Base-by-base conservation (phyloP, 1,140 invertebrate genomes). In the Hesperophylax magnus region DNA sequence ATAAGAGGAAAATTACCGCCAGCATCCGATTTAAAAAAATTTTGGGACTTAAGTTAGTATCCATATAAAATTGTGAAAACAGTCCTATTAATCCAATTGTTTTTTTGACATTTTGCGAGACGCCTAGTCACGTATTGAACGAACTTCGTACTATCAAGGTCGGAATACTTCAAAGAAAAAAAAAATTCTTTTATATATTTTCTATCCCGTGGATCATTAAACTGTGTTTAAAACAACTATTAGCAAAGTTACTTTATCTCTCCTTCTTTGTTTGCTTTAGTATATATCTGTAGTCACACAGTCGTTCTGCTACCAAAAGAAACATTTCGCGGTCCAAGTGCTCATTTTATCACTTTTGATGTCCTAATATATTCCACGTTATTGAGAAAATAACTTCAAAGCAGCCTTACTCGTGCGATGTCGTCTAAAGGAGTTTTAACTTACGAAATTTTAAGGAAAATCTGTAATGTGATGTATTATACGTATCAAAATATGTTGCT, bases 301-400 rank as follows among this genome's bases (percentile, higher is more conserved):
- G 65, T 52, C 18, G 20, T 72, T 72, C 53, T 5, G 47, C 47
- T 54, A 54, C 20, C 15, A 53, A 72, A 72, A 54, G 20, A 20
- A 53, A 27, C 69, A 72, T 72, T 72, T 54, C 52, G 56, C 69
- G 2, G 20, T 14, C 17, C 22, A 72, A 72, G 69, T 72, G 69
- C 27, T 72, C 69, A 53, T 72, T 72, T 72, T 72, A 72, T 72
- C 69, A 72, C 69, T 72, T 72, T 72, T 72, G 56, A 54, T 72
- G 69, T 56, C 27, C 47, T 72, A 52, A 53, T 72, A 53, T 72
- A 72, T 72, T 54, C 69, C 17, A 22, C 47, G 18, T 54, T 54
- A 54, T 18, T 17, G 47, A 72, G 63, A 39, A 67, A 67, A 39
- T 31, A 67, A 67, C 63, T 5, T 67, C 18, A 67, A 72, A 53